Conservation (phyloP, 2,113 vertebrate genomes). For the Paradoxurus hermaphroditus region DNA sequence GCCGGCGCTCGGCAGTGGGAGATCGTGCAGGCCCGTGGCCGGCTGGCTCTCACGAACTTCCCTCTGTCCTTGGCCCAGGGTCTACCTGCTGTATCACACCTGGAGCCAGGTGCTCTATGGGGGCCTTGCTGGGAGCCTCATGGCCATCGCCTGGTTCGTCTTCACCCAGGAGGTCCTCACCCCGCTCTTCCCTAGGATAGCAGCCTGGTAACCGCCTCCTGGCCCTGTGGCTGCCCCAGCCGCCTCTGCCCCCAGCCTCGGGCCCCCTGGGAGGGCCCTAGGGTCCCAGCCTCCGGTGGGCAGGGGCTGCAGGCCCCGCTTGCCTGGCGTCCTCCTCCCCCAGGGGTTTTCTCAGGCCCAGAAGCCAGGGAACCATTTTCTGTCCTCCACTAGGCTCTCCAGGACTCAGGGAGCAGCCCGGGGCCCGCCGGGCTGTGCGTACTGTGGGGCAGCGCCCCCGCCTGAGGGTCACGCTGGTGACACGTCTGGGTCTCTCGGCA, state of each 20-base stretch:
- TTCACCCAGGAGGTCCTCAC: constrained; percentile 98
- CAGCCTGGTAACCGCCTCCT: constrained; percentile 90
- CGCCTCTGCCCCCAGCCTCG: background rate
- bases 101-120: constrained; percentile 98
- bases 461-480: background rate
- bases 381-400: background rate
- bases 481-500: background rate
- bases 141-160: constrained; percentile 95
- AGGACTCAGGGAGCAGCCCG: background rate
- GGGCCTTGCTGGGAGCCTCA: constrained; percentile 90
- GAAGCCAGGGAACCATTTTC: background rate
- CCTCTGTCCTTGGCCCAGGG: constrained; percentile 82
- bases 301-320: background rate
- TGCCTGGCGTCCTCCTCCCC: background rate
- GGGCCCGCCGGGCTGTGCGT: background rate
- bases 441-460: background rate
- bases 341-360: background rate
- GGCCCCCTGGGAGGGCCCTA: background rate
- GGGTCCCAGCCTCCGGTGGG: background rate
- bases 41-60: constrained; percentile 30
- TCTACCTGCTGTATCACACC: constrained; percentile 98
- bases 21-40: background rate
- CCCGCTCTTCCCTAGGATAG: constrained; percentile 97
- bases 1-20: background rate
- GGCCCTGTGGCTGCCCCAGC: background rate